phyloP scores from a whole-genome alignment of 2,113 vertebrate species.

The Rhabdornis inornatus region DNA sequence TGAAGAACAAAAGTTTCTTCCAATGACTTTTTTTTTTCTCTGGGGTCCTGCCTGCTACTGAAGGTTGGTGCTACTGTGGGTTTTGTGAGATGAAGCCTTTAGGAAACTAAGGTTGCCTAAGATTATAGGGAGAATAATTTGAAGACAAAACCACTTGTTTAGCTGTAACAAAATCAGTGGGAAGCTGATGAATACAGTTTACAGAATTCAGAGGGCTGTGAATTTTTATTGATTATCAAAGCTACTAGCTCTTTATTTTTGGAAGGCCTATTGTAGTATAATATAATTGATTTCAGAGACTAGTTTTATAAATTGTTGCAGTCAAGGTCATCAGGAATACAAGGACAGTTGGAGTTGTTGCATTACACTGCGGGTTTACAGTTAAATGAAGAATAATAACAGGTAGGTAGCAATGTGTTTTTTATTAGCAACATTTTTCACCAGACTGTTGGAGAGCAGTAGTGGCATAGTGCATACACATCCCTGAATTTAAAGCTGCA shows the following conservation, averaged over 20 bases:
- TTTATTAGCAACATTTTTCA: slow-evolving; percentile 33
- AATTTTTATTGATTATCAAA: slow-evolving; percentile 33
- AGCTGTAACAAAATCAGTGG: slow-evolving; percentile 22
- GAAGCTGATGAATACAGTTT: slow-evolving; percentile 34
- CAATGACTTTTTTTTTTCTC: neutral
- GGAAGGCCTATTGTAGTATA: slow-evolving; percentile 12
- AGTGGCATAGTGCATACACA: neutral
- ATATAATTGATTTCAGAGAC: slow-evolving; percentile 27
- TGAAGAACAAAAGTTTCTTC: neutral
- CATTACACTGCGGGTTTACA: slow-evolving; percentile 3
- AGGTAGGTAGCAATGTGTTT: neutral
- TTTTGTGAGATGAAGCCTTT: neutral
- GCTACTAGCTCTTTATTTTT: slow-evolving; percentile 50
- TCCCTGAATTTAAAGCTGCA: slow-evolving; percentile 28
- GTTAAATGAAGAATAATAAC: slow-evolving; percentile 13
- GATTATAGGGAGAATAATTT: slow-evolving; percentile 6
- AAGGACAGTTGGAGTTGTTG: neutral
- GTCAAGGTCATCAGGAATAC: slow-evolving; percentile 37
- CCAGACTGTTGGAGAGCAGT: neutral
- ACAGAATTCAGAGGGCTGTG: slow-evolving; percentile 9
- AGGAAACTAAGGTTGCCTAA: neutral
- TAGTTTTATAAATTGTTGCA: slow-evolving; percentile 36
- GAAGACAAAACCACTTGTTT: slow-evolving; percentile 44
- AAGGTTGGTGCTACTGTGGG: neutral
- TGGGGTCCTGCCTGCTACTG: neutral